Base-by-base conservation (phyloP, 2,113 vertebrate species). In the Strix uralensis region DNA sequence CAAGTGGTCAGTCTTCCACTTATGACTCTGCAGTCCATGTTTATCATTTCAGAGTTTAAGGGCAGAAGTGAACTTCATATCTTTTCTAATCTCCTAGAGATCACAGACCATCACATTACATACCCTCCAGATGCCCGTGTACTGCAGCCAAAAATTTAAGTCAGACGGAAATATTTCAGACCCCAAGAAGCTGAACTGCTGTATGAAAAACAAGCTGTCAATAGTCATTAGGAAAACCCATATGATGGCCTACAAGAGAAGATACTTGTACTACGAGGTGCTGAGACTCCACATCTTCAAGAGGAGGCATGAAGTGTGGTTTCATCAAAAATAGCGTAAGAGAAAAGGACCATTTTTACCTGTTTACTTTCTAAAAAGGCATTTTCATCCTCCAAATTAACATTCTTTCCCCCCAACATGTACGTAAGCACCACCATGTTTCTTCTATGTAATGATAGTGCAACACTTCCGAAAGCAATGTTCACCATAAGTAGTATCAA, bases 391-490 rank as follows among this genome's bases (percentile, higher is more conserved):
- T 85, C 46, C 38, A 81, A 14, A 71, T 22, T 9, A 34, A 30
- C 3, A 20, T 38, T 51, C 3, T 15, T 6, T 42, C 5, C 9
- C 2, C 9, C 0, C 13, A 49, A 26, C 5, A 15, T 0, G 1
- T 13, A 30, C 32, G 23, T 5, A 17, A 86, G 6, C 29, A 29
- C 18, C 17, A 57, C 16, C 4, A 5, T 3, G 9, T 44, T 87
- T 38, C 47, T 74, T 47, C 52, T 17, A 7, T 1, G 0, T 10
- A 47, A 32, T 11, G 19, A n/a, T 2, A 29, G 15, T 7, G 16
- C 22, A 38, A 44, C 11, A 12, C 15, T 75, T 90, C 66, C 15
- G 21, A 91, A 20, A 71, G 15, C 21, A 36, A 13, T 2, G 13
- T 10, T 75, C 21, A n/a, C 46, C 32, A 8, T 4, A 46, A 79